Conservation (phyloP, 2,888 invertebrate genomes). For the Ceratothoa steindachneri region DNA sequence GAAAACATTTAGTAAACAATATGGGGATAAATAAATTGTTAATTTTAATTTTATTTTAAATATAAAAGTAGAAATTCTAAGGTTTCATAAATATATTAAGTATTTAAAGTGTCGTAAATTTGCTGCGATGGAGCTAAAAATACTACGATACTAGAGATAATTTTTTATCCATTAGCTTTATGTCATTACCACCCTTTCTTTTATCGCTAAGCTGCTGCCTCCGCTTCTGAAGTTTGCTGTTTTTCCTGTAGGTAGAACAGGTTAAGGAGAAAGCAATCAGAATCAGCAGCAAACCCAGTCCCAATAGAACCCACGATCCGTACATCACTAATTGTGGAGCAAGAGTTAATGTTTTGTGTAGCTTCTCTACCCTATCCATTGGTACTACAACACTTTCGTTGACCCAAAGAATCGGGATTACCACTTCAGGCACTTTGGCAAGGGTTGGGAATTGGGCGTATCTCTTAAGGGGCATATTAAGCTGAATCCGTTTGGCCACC, state of each 20-base stretch:
- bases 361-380: background rate
- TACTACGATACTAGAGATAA: background rate
- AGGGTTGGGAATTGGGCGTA: slow-evolving; percentile 32
- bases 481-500: slow-evolving; percentile 39
- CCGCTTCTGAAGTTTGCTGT: background rate
- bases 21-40: too few relatives aligned
- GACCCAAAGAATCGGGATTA: slow-evolving; percentile 42
- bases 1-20: too few relatives aligned
- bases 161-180: background rate
- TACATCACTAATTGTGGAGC: slow-evolving; percentile 4
- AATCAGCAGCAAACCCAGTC: slow-evolving; percentile 1
- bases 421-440: slow-evolving; percentile 25
- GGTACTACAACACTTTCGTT: slow-evolving; percentile 26
- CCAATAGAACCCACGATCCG: background rate
- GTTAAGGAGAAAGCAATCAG: slow-evolving; percentile 8
- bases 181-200: background rate
- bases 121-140: too few relatives aligned
- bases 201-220: background rate
- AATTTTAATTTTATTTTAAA: background rate
- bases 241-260: background rate
- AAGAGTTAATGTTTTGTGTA: slow-evolving; percentile 17
- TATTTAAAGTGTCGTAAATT: too few relatives aligned
- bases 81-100: background rate
- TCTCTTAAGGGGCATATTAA: slow-evolving; percentile 31
- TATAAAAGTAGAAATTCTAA: background rate